A percentile compares a stretch with the other conserved stretches of the same genome.
These are phyloP conservation scores for Mythimna ferrago DNA, from an alignment of 2,888 invertebrate genomes.

Conservation along the genomic window DNA sequence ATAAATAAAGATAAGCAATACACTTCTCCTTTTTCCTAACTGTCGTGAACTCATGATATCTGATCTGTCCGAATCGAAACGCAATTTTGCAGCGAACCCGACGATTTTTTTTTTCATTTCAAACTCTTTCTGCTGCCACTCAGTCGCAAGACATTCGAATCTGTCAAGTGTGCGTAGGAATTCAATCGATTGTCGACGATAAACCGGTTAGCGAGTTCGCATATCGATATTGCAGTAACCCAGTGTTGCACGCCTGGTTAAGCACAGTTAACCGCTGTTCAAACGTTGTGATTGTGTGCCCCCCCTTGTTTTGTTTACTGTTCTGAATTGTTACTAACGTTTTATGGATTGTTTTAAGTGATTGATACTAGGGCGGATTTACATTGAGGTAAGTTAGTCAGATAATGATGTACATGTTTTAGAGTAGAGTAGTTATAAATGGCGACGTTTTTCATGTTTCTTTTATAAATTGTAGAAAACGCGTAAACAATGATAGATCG, in stretches of 20 bases:
- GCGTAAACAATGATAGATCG: neutral
- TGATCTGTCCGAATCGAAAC: slow-evolving; percentile 27
- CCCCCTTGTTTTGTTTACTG: slow-evolving; percentile 34
- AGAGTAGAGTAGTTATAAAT: no score
- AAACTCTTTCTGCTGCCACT: slow-evolving; percentile 51
- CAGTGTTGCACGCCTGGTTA: slow-evolving; percentile 55
- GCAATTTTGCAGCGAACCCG: slow-evolving; percentile 38
- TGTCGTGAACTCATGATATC: slow-evolving; percentile 30
- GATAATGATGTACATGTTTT: neutral
- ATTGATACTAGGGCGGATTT: slow-evolving; percentile 37
- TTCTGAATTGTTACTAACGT: slow-evolving; percentile 27
- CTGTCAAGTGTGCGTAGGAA: slow-evolving; percentile 50
- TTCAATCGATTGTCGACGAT: slow-evolving; percentile 50
- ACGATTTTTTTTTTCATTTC: slow-evolving; percentile 29
- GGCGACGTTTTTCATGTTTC: neutral
- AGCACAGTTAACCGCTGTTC: slow-evolving; percentile 52
- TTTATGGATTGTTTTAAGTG: slow-evolving; percentile 44
- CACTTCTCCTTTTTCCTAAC: slow-evolving; percentile 12
- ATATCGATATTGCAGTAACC: slow-evolving; percentile 53
- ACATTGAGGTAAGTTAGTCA: slow-evolving; percentile 27
- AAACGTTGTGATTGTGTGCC: slow-evolving; percentile 44
- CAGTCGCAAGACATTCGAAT: slow-evolving; percentile 47
- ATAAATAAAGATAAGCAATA: neutral
- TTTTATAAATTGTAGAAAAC: neutral
- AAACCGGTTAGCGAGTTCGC: slow-evolving; percentile 60